Percentiles rank a stretch among this genome's conserved stretches.
Conservation (phyloP, 2,113 vertebrate species). For the Colistium nudipinnis region DNA sequence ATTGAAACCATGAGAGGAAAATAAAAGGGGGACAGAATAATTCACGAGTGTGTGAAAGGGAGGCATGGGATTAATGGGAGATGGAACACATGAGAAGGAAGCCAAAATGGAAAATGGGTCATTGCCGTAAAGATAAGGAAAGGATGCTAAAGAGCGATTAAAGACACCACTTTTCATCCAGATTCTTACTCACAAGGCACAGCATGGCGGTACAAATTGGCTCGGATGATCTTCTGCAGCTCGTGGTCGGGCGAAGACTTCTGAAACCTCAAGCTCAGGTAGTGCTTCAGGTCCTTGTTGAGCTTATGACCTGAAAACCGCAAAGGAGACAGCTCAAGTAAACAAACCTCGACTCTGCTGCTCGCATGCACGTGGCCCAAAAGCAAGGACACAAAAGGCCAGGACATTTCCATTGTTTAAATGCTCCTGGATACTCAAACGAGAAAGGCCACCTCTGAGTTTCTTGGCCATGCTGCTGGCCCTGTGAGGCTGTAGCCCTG, state of each 20-base stretch:
- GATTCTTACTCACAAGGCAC: constrained; percentile 93
- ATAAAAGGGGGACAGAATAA: constrained; percentile 15
- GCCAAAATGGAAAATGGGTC: constrained; percentile 41
- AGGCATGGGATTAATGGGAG: constrained; percentile 15
- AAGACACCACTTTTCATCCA: constrained; percentile 11
- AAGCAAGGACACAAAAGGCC: constrained; percentile 7
- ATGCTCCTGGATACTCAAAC: constrained; percentile 10
- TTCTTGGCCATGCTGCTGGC: neutral
- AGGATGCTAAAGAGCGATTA: constrained; percentile 5
- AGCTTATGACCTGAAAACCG: constrained; percentile 87
- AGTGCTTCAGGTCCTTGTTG: constrained; percentile 93
- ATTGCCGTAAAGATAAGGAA: constrained; percentile 20
- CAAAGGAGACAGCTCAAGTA: constrained; percentile 13
- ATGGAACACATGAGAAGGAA: constrained; percentile 20
- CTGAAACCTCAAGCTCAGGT: constrained; percentile 93
- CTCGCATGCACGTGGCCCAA: constrained; percentile 13
- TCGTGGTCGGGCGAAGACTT: constrained; percentile 92
- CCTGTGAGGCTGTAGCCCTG: neutral
- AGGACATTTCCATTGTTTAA: constrained; percentile 25
- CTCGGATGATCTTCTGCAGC: constrained; percentile 92
- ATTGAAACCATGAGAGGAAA: constrained; percentile 3
- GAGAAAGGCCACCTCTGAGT: neutral
- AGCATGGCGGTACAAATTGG: constrained; percentile 94
- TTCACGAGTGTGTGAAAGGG: constrained; percentile 8
- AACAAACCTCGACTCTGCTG: neutral